Evolutionary conservation across 1,140 invertebrate species (phyloP), one percentile per base, ranked within the genome.

Genomic region (Berghia stephanieae): DNA sequence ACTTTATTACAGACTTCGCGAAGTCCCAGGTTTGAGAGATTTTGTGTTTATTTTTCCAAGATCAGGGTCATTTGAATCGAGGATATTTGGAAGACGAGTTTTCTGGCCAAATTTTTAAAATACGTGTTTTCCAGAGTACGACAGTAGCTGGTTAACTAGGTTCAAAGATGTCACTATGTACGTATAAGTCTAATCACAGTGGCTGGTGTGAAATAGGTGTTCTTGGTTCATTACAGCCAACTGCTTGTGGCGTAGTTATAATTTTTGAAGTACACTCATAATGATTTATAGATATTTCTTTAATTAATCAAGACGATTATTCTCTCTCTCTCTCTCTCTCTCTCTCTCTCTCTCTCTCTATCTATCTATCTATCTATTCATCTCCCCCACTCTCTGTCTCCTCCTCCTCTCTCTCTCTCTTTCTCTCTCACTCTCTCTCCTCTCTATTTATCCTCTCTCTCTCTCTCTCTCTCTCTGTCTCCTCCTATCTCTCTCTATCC

Each of bases 281-380:
- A 6, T 31, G 8, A 4, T 60, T 31, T 60, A 4, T 60, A 4
- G 5, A 4, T 60, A n/a, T 60, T 4, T 60, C 55, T 60, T 4
- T 60, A 21, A 60, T 60, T 21, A 27, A 31, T 60, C 24, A 5
- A 60, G 21, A 60, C 5, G 34, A 60, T 60, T 60, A 24, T 60
- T 66, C 27, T 66, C 63, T 66, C 63, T 66, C 27, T 66, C 63
- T 66, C 63, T 66, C 27, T 66, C 63, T 66, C 63, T 66, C 63
- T 66, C 63, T 66, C 27, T 66, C 63, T 66, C 63, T 66, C 63
- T 66, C 63, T n/a, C n/a, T n/a, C n/a, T n/a, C n/a, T n/a, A n/a
- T n/a, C n/a, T n/a, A n/a, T n/a, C n/a, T n/a, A n/a, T n/a, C n/a
- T n/a, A n/a, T n/a, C n/a, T n/a, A n/a, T n/a, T n/a, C n/a, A n/a